A percentile compares a stretch with the other conserved stretches of the same genome.
phyloP scores from a whole-genome alignment of 2,797 vertebrate species.

The Monodelphis domestica region DNA sequence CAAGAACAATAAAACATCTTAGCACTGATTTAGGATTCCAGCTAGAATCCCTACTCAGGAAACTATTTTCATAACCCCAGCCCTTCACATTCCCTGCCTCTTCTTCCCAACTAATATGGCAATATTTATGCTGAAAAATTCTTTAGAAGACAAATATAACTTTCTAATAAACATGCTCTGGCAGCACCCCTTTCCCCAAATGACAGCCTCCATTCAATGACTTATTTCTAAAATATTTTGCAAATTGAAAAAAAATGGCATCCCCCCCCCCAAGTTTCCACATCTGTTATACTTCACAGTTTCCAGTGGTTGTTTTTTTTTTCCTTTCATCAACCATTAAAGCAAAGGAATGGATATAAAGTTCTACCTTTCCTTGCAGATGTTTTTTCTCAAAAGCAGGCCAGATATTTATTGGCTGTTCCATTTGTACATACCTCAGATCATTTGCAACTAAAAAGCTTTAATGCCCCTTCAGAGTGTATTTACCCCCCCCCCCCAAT shows the following conservation, averaged over 20 bases:
- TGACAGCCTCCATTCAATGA: background rate
- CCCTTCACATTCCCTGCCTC: background rate
- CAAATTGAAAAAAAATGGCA: background rate
- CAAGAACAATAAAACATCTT: constrained; percentile 11
- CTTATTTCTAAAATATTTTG: background rate
- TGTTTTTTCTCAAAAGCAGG: background rate
- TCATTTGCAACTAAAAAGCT: constrained; percentile 26
- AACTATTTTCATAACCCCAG: background rate
- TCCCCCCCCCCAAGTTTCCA: background rate
- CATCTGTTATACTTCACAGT: background rate
- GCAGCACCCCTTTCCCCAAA: background rate
- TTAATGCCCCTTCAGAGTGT: background rate
- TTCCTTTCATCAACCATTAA: constrained; percentile 37
- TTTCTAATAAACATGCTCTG: background rate
- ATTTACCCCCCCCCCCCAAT: too few species aligned
- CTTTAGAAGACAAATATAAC: background rate
- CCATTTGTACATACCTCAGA: constrained; percentile 55
- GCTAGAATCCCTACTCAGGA: constrained; percentile 15
- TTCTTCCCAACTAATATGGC: background rate
- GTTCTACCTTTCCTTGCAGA: constrained; percentile 55
- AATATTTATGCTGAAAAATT: background rate
- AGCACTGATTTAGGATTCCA: background rate
- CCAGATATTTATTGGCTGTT: background rate
- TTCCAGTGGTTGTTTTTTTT: background rate
- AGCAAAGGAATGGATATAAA: background rate